phyloP scores from a whole-genome alignment of 2,888 invertebrate species.

The Leptura quadrifasciata region DNA sequence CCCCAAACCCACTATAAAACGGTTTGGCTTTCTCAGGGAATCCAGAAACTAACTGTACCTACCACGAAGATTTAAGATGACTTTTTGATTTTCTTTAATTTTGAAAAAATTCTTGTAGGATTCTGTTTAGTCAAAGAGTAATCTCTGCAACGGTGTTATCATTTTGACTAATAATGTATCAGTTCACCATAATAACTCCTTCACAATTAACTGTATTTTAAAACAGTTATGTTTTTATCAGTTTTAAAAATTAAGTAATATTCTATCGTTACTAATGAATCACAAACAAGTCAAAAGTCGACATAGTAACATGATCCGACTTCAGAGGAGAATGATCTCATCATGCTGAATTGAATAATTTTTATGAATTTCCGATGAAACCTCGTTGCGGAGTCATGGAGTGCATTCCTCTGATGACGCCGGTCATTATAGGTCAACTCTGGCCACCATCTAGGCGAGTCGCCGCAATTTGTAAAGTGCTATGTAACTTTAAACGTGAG shows the following conservation, averaged over 20 bases:
- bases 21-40: no score
- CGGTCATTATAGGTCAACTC: conserved; percentile 35
- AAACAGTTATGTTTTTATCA: not conserved
- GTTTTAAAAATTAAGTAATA: not conserved
- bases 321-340: conserved; percentile 20
- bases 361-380: conserved; percentile 28
- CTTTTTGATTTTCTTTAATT: no score
- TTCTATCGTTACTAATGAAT: not conserved
- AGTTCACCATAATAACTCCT: not conserved
- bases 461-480: conserved; percentile 15
- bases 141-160: no score
- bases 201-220: not conserved
- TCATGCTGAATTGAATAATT: conserved; percentile 21
- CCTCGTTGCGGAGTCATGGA: conserved; percentile 20
- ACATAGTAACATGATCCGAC: conserved; percentile 3
- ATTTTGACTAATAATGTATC: not conserved
- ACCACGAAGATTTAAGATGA: no score
- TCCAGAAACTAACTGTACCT: no score
- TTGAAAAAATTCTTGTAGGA: no score
- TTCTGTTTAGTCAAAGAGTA: no score
- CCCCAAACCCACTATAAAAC: not conserved
- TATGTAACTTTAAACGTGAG: not conserved
- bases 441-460: conserved; percentile 27
- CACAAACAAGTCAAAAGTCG: conserved; percentile 11
- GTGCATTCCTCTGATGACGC: conserved; percentile 26